These are phyloP conservation scores for Leptosomus discolor DNA, from an alignment of 2,113 vertebrate species.

Conservation along the genomic window DNA sequence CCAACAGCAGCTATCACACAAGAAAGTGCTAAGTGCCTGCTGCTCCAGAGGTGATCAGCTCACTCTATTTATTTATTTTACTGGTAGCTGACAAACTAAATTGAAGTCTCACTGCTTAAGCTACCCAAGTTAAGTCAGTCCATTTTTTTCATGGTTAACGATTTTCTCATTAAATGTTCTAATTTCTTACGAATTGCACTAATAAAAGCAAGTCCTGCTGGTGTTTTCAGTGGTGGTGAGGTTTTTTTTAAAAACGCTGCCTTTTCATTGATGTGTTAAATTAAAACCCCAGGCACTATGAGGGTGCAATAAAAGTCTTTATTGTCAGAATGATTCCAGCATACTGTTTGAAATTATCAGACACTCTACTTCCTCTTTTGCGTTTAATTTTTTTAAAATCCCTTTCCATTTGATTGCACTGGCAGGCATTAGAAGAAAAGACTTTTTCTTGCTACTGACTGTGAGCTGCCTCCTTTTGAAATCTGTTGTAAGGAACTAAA, in stretches of 20 bases:
- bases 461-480: not conserved
- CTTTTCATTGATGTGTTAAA: constrained; percentile 82
- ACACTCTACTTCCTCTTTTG: not conserved
- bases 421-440: not conserved
- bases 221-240: constrained; percentile 13
- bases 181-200: constrained; percentile 76
- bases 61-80: constrained; percentile 31
- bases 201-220: constrained; percentile 76
- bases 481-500: not conserved
- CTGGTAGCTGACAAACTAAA: constrained; percentile 63
- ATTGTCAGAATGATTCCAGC: constrained; percentile 49
- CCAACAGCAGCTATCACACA: not conserved
- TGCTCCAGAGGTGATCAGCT: not conserved
- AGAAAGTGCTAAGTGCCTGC: not conserved
- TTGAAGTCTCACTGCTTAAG: constrained; percentile 63
- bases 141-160: constrained; percentile 72
- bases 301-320: constrained; percentile 60
- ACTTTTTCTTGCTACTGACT: not conserved
- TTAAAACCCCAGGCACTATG: constrained; percentile 78
- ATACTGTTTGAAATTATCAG: constrained; percentile 21
- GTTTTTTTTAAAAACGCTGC: constrained; percentile 47
- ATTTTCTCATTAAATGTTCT: constrained; percentile 79
- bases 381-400: not conserved
- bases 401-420: constrained; percentile 21
- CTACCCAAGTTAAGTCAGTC: constrained; percentile 62